phyloP scores from a whole-genome alignment of 2,113 vertebrate species.

The Pitta sordida region DNA sequence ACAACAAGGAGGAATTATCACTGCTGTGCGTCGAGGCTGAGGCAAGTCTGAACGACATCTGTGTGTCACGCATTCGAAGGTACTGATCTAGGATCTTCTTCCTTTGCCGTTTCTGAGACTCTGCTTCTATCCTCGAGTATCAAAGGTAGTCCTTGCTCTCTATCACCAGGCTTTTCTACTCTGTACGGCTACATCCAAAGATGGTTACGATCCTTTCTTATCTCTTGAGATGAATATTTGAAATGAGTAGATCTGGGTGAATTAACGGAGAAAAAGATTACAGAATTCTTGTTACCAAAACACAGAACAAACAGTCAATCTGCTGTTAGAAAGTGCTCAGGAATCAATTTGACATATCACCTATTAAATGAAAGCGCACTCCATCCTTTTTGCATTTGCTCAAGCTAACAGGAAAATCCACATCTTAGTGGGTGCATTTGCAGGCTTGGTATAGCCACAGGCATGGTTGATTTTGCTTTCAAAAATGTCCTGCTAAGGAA shows the following conservation, averaged over 20 bases:
- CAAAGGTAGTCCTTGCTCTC: not conserved
- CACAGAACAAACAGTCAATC: not conserved
- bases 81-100: not conserved
- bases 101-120: not conserved
- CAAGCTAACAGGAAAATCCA: not conserved
- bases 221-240: not conserved
- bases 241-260: not conserved
- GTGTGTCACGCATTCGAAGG: fast-evolving
- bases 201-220: not conserved
- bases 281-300: not conserved
- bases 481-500: not conserved
- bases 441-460: not conserved
- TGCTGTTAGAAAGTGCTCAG: fast-evolving
- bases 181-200: no score
- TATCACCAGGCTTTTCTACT: not conserved
- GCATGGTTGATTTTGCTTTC: not conserved
- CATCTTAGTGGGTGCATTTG: not conserved
- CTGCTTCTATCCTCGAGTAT: not conserved
- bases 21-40: fast-evolving
- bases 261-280: not conserved
- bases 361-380: not conserved
- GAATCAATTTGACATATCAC: not conserved
- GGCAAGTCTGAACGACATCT: not conserved
- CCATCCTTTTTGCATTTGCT: not conserved
- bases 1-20: fast-evolving